A percentile compares a stretch with the other conserved stretches of the same genome.
Evolutionary conservation across 2,113 vertebrate genomes (phyloP).

Genomic region (Crotalus horridus): DNA sequence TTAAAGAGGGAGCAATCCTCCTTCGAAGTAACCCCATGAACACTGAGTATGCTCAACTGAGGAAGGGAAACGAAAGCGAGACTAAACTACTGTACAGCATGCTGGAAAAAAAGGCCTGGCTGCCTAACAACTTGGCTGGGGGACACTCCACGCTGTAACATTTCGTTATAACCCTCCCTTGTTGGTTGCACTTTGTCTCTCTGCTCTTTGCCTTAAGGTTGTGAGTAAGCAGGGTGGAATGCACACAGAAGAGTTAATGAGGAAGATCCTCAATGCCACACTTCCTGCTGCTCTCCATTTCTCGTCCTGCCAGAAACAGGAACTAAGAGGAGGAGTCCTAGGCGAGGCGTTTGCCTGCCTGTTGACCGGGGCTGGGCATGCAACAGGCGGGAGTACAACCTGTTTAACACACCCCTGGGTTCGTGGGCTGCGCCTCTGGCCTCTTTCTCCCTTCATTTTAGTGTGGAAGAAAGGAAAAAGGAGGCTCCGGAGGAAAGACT

Average conservation of each 20-base stretch:
- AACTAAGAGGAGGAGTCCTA: slow-evolving; percentile 33
- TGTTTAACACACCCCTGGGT: background rate
- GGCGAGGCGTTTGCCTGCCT: background rate
- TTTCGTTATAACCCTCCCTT: background rate
- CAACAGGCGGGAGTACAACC: background rate
- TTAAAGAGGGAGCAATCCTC: background rate
- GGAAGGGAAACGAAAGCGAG: background rate
- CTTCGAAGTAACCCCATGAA: background rate
- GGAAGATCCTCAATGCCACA: background rate
- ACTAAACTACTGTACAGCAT: background rate
- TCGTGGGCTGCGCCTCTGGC: background rate
- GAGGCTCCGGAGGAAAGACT: background rate
- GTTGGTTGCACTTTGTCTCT: background rate
- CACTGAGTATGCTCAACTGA: background rate
- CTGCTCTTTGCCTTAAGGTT: background rate
- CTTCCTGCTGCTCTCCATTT: slow-evolving; percentile 20
- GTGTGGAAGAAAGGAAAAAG: background rate
- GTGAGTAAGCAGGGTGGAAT: background rate
- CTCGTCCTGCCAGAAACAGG: slow-evolving; percentile 38
- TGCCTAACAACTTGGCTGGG: background rate
- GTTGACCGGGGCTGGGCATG: background rate
- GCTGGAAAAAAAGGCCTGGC: background rate
- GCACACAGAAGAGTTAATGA: background rate
- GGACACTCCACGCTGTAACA: background rate
- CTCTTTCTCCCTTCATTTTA: background rate